These are phyloP conservation scores for Pelobates fuscus DNA, from an alignment of 2,113 vertebrate species.

Conservation along the genomic window DNA sequence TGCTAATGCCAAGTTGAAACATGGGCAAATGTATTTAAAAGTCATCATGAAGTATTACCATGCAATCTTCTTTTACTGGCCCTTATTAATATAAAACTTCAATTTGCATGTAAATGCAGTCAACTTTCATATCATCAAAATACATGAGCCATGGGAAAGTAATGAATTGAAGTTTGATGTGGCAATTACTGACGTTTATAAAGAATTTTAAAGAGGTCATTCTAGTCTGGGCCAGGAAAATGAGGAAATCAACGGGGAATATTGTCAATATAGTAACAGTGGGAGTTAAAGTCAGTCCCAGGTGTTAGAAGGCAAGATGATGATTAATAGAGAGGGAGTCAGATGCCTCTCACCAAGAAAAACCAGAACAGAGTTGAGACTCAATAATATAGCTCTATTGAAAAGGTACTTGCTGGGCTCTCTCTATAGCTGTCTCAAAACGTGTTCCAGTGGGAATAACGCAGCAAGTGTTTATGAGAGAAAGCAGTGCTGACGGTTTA, in stretches of 20 bases:
- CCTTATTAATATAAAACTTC: constrained; percentile 99
- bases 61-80: constrained; percentile 87
- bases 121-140: constrained; percentile 99
- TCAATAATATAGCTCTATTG: constrained; percentile 64
- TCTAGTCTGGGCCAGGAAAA: constrained; percentile 79
- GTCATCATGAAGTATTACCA: constrained; percentile 96
- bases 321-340: constrained; percentile 76
- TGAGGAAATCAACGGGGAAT: constrained; percentile 86
- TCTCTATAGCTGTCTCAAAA: constrained; percentile 67
- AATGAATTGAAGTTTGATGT: constrained; percentile 92
- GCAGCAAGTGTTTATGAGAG: constrained; percentile 68
- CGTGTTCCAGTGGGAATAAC: constrained; percentile 69
- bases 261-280: constrained; percentile 81
- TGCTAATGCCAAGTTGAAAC: constrained; percentile 91
- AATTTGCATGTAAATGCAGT: constrained; percentile 99
- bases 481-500: constrained; percentile 71
- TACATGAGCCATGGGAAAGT: constrained; percentile 91
- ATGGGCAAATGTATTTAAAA: constrained; percentile 99
- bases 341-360: constrained; percentile 71
- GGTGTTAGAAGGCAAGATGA: constrained; percentile 73
- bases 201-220: constrained; percentile 92
- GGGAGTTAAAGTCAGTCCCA: constrained; percentile 77
- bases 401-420: constrained; percentile 72
- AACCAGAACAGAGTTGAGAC: constrained; percentile 68
- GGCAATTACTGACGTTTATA: constrained; percentile 93